Evolutionary conservation across 2,888 invertebrate genomes (phyloP), one percentile per base, ranked within the genome.

Genomic region (Iphiclides podalirius): DNA sequence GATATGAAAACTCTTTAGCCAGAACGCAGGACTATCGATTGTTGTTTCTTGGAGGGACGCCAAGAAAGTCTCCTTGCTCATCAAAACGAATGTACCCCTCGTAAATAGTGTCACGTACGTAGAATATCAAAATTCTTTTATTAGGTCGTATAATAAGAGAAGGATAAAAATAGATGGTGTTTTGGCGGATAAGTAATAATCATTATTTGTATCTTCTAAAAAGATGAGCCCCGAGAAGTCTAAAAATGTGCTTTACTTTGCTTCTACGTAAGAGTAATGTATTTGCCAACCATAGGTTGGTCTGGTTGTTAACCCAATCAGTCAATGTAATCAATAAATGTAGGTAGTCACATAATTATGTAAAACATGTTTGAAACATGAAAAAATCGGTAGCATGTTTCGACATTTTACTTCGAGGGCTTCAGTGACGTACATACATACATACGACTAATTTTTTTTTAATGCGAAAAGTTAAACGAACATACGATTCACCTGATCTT

Each of bases 61-160:
- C 76, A 75, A 66, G 50, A 53, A 53, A 61, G 63, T 55, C 65
- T 64, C 59, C 53, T 55, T 66, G 55, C 66, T 66, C 72, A 72
- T 77, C 72, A 70, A 66, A 68, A 66, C 64, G 66, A 66, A 73
- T 67, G 64, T 65, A 63, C 66, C 61, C 49, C 16, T 54, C 57
- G 58, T 60, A 58, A 59, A 58, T 56, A 61, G 63, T 58, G 63
- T 58, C 61, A 60, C 63, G 65, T 64, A 57, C 55, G 53, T 54
- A 42, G 54, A 48, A 57, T 45, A 50, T 50, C 50, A 50, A 40
- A 50, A 40, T 28, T 34, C 45, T 45, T 50, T 50, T 50, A 50
- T 50, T 50, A 35, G 36, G 17, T 45, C 40, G 40, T 44, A 45
- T 40, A 40, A 36, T 40, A 15, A 45, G 40, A 11, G 36, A 8